Base-by-base conservation (phyloP, 2,888 invertebrate species). In the Tortricodes alternella region DNA sequence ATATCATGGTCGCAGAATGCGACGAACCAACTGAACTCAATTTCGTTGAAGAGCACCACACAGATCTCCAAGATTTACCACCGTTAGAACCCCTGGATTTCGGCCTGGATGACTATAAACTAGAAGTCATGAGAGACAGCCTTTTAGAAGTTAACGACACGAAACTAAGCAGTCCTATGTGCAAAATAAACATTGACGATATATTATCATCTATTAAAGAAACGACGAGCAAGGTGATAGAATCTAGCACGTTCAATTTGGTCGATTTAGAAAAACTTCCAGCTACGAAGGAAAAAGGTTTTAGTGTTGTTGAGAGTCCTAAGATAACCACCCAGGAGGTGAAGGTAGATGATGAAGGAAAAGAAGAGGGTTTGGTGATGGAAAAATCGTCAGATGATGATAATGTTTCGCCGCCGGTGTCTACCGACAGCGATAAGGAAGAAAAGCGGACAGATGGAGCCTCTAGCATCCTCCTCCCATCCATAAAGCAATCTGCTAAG, bases 331-430 rank as follows among this genome's bases (percentile, higher is more conserved):
- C 83, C 6, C 83, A 82, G 59, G 88, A 87, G 58, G 77, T 89
- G 1, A 82, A 83, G 60, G 71, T 84, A 29, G 86, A 89, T 27
- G 87, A 85, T 35, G 84, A 85, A n/a, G 46, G 61, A 3, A 84
- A 79, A 57, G 61, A 65, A 8, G 83, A 80, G 44, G 74, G 64
- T 46, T 88, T 78, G 59, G 76, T 69, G 63, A 88, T 89, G 74
- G 92, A 92, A 58, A 92, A 92, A 67, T 92, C 92, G 0, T 92
- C 92, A 0, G 93, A 93, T 61, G 93, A 93, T 48, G 92, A 92
- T 58, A 91, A 86, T 58, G 75, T 84, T 1, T 89, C 92, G 27
- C 90, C 90, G 1, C 82, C 89, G 7, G 76, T 89, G 60, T 92
- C 92, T 0, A 83, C 91, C 0, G 93, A 93, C 68, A 93, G 93